Evolutionary conservation across 2,888 invertebrate species (phyloP).

Genomic region (Acholoe squamosa): DNA sequence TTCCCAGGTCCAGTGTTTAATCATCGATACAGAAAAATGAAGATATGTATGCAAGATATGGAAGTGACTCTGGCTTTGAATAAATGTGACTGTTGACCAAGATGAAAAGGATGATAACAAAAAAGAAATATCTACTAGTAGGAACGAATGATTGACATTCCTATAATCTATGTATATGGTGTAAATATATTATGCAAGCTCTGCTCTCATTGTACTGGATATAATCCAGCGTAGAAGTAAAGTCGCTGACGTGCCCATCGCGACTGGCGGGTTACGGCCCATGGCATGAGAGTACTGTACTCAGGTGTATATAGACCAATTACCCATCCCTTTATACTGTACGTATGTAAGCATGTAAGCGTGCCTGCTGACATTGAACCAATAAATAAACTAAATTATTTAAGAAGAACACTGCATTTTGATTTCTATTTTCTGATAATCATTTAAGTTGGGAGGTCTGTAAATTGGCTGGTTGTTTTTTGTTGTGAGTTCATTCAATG

Average conservation of each 20-base stretch:
- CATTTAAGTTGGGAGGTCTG: too few species aligned
- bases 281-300: slow-evolving; percentile 22
- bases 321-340: slow-evolving; percentile 49
- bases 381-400: slow-evolving; percentile 40
- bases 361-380: slow-evolving; percentile 52
- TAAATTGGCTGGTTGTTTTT: too few species aligned
- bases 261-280: neutral
- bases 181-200: slow-evolving; percentile 51
- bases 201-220: slow-evolving; percentile 45
- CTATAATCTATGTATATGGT: slow-evolving; percentile 33
- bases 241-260: neutral
- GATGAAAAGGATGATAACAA: too few species aligned
- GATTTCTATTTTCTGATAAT: neutral
- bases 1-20: neutral
- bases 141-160: slow-evolving; percentile 31
- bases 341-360: slow-evolving; percentile 48
- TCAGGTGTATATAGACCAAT: slow-evolving; percentile 48
- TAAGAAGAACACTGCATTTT: neutral
- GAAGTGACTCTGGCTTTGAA: slow-evolving; percentile 8
- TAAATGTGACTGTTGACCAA: neutral
- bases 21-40: neutral
- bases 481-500: too few species aligned
- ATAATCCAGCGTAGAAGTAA: slow-evolving; percentile 44
- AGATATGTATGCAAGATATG: neutral
- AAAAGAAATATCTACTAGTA: neutral